Base-by-base conservation (phyloP, 2,797 vertebrate species). In the Parambassis ranga region DNA sequence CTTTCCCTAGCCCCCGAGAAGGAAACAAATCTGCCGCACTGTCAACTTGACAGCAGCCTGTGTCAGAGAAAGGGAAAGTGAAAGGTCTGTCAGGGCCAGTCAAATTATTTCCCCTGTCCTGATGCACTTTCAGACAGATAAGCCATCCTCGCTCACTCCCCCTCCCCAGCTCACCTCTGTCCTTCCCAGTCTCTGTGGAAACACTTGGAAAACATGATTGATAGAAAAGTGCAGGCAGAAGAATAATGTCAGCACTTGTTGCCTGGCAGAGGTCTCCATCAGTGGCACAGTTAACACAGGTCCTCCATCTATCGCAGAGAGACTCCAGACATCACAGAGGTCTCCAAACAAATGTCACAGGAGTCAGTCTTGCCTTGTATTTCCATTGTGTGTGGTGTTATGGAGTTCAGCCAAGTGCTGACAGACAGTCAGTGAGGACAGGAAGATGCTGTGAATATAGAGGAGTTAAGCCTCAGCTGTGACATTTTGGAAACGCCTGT, bases 321-420 rank as follows among this genome's bases (percentile, higher is more conserved):
- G 56, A 52, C 69, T 66, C 61, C 60, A 63, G 84, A 80, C 73
- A 75, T 86, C 67, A 63, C 52, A 48, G 57, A 69, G 69, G 83
- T 65, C 73, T 75, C 77, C 83, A 83, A 88, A 88, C 75, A 89
- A 86, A 89, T 90, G 87, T 81, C 90, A 89, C 61, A 24, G 19
- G 65, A 85, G 72, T 77, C 81, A 72, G 48, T 70, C 67, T 63
- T 48, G n/a, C 41, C 71, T 63, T 69, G 52, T 75, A 31, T 80
- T 74, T 78, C 57, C 53, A 47, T 65, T 66, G 65, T 66, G 36
- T 11, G 5, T 4, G 3, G 26, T 27, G 58, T 63, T 72, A 23
- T 26, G 47, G 75, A 81, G 77, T 75, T 79, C 72, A 66, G 53
- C 57, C 63, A 59, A 64, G 53, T 33, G 57, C 64, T 59, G 83